These are phyloP conservation scores for Gambusia holbrooki DNA, from an alignment of 2,113 vertebrate species.

Conservation along the genomic window DNA sequence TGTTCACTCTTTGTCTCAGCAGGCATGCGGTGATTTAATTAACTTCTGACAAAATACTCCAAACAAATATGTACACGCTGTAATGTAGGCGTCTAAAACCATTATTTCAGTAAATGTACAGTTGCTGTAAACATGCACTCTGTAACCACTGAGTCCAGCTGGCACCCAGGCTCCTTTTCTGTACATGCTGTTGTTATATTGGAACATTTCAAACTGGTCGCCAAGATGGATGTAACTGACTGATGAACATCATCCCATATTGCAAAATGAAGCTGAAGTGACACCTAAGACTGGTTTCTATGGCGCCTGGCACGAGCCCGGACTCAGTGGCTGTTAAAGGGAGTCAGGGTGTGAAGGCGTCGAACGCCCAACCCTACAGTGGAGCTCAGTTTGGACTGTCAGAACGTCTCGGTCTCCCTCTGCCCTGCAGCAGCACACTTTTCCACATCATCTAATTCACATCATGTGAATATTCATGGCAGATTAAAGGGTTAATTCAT, in stretches of 20 bases:
- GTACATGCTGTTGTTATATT: neutral
- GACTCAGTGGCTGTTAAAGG: slow-evolving; percentile 73
- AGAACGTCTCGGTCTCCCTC: neutral
- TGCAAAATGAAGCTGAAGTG: neutral
- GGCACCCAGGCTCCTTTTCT: slow-evolving; percentile 55
- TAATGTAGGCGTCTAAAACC: slow-evolving; percentile 59
- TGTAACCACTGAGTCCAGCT: slow-evolving; percentile 52
- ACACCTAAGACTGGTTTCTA: slow-evolving; percentile 6
- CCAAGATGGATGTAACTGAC: neutral
- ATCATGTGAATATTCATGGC: neutral
- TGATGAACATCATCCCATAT: neutral
- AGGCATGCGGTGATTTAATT: slow-evolving; percentile 78
- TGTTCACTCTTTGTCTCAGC: slow-evolving; percentile 71
- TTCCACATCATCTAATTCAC: neutral
- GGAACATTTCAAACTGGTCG: neutral
- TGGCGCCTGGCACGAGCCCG: slow-evolving; percentile 49
- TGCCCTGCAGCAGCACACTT: neutral
- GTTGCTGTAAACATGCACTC: slow-evolving; percentile 82
- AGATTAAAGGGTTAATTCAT: neutral
- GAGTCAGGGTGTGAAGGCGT: slow-evolving; percentile 52
- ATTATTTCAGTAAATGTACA: slow-evolving; percentile 69
- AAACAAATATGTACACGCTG: slow-evolving; percentile 74
- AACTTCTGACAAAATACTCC: slow-evolving; percentile 71
- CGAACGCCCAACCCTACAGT: slow-evolving; percentile 33
- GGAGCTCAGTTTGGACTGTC: slow-evolving; percentile 33